A percentile compares a stretch with the other conserved stretches of the same genome.
Evolutionary conservation across 1,140 invertebrate genomes (phyloP).

Genomic region (Leptoteleia sp.): DNA sequence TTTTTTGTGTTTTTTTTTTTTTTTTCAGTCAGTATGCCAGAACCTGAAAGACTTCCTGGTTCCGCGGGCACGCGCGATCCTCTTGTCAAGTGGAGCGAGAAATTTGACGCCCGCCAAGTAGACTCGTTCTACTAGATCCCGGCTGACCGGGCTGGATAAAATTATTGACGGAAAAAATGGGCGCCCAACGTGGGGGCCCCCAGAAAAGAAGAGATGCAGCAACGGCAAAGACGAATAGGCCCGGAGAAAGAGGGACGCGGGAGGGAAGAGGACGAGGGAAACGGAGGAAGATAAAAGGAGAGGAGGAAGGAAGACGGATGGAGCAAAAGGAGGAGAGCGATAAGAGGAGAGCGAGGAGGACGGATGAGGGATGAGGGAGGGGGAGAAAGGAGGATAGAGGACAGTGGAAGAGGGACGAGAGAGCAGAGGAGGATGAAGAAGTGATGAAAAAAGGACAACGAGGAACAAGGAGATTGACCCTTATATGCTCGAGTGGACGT

Average conservation of each 20-base stretch:
- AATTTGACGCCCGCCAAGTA: conserved; percentile 59
- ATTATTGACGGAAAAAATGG: conserved; percentile 67
- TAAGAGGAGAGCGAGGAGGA: too few species aligned
- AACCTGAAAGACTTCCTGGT: conserved; percentile 66
- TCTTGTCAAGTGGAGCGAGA: conserved; percentile 66
- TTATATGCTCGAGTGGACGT: conserved; percentile 71
- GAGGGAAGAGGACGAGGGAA: conserved; percentile 55
- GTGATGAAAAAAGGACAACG: conserved; percentile 67
- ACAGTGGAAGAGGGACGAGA: too few species aligned
- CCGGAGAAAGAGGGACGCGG: conserved; percentile 50
- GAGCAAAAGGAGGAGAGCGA: too few species aligned
- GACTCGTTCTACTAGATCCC: conserved; percentile 63
- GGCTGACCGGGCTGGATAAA: conserved; percentile 57
- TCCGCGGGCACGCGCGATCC: conserved; percentile 39
- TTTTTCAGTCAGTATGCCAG: conserved; percentile 27
- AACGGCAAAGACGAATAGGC: conserved; percentile 26
- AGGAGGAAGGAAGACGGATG: too few species aligned
- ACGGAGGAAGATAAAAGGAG: conserved; percentile 54
- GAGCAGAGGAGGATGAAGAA: too few species aligned
- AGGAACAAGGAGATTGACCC: conserved; percentile 79
- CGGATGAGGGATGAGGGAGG: too few species aligned
- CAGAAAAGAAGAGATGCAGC: conserved; percentile 49
- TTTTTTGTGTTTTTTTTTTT: too few species aligned
- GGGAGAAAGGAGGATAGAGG: too few species aligned
- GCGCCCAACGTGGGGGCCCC: conserved; percentile 54